Evolutionary conservation across 1,140 invertebrate species (phyloP).

Genomic region (Acyrthosiphon pisum): DNA sequence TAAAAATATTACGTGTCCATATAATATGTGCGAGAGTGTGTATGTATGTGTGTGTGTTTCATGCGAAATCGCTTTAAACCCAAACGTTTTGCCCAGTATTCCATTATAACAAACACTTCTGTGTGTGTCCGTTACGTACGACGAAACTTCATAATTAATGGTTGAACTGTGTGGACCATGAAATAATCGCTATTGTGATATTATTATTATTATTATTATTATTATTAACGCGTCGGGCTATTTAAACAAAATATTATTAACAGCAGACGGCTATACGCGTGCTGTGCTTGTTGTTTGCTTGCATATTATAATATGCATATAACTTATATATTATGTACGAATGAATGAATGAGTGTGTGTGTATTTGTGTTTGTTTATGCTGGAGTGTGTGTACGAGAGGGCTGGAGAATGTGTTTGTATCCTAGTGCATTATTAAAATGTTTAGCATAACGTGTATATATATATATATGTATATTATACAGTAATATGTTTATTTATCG

Average conservation of each 20-base stretch:
- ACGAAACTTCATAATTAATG: slow-evolving; percentile 16
- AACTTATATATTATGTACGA: background rate
- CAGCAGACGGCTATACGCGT: background rate
- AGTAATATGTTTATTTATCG: slow-evolving; percentile 19
- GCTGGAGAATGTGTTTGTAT: background rate
- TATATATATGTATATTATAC: background rate
- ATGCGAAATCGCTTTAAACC: background rate
- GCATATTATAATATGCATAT: background rate
- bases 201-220: background rate
- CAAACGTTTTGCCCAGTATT: background rate
- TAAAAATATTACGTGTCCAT: slow-evolving; percentile 8
- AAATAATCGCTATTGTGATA: background rate
- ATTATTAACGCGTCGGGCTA: background rate
- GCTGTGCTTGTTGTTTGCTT: background rate
- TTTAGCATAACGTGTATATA: background rate
- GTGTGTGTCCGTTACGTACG: background rate
- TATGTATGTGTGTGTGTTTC: background rate
- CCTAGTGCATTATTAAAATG: slow-evolving; percentile 13
- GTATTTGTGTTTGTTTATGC: slow-evolving; percentile 12
- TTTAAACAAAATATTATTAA: slow-evolving; percentile 38
- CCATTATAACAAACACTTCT: background rate
- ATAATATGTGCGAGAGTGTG: background rate
- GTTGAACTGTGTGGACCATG: slow-evolving; percentile 2
- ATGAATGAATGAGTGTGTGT: background rate
- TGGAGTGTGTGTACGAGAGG: background rate